Percentiles rank a stretch among this genome's conserved stretches.
phyloP scores from a whole-genome alignment of 2,797 vertebrate species.

The Tolypeutes matacus region DNA sequence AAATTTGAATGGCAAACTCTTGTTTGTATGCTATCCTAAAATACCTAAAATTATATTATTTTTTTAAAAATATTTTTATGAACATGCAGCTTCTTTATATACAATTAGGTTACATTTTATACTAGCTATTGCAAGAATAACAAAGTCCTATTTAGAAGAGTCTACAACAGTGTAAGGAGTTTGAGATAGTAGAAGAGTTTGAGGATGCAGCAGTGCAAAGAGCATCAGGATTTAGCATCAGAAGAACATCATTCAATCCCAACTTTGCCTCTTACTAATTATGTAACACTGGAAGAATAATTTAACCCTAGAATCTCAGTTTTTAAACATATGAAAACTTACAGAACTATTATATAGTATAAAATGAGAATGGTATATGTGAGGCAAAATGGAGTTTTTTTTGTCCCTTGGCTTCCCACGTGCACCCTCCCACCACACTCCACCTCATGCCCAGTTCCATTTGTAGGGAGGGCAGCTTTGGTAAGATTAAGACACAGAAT shows the following conservation, averaged over 20 bases:
- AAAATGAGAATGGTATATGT: not conserved
- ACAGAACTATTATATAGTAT: not conserved
- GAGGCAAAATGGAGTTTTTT: not conserved
- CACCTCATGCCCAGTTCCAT: not conserved
- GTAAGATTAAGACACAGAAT: not conserved
- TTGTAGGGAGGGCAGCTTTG: not conserved
- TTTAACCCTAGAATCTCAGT: not conserved
- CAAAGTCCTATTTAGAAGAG: not conserved
- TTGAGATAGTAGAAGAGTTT: not conserved
- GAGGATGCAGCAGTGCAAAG: not conserved
- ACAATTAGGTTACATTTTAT: not conserved
- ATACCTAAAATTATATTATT: not conserved
- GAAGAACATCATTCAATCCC: not conserved
- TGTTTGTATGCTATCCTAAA: not conserved
- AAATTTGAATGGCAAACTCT: constrained; percentile 4
- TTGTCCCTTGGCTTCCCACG: not conserved
- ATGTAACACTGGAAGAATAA: not conserved
- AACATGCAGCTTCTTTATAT: not conserved
- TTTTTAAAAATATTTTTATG: not conserved
- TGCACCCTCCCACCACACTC: fast-evolving
- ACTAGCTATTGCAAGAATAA: not conserved
- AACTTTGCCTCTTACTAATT: not conserved
- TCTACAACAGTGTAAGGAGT: not conserved
- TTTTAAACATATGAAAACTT: not conserved
- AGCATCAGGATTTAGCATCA: not conserved